A percentile compares a stretch with the other conserved stretches of the same genome.
Evolutionary conservation across 2,113 vertebrate species (phyloP).

Genomic region (Microtus richardsoni): DNA sequence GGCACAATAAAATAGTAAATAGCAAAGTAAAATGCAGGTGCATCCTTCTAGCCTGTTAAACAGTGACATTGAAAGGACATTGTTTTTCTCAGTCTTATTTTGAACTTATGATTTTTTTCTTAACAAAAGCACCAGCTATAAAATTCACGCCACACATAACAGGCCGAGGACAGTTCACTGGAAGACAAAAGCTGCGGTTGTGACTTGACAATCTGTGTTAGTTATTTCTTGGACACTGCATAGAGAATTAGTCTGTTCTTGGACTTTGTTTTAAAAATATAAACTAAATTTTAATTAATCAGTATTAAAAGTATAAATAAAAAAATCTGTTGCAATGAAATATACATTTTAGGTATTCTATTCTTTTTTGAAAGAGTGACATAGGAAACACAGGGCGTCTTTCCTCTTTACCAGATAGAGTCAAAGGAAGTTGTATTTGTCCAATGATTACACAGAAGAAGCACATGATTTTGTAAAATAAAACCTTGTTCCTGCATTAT

Average conservation of each 20-base stretch:
- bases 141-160: slow-evolving; percentile 38
- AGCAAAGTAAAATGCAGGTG: slow-evolving; percentile 43
- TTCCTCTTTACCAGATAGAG: not conserved
- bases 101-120: slow-evolving; percentile 18
- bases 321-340: not conserved
- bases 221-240: not conserved
- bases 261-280: slow-evolving; percentile 1
- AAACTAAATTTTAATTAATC: not conserved
- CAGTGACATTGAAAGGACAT: slow-evolving; percentile 64
- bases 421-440: not conserved
- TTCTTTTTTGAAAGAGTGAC: not conserved
- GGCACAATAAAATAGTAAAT: slow-evolving; percentile 63
- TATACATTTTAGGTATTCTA: not conserved
- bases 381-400: not conserved
- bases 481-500: not conserved
- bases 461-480: not conserved
- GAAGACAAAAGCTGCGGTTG: not conserved
- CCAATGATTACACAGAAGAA: not conserved
- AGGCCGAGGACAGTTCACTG: slow-evolving; percentile 44
- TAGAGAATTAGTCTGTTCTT: not conserved
- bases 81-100: slow-evolving; percentile 31
- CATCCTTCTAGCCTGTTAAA: slow-evolving; percentile 22
- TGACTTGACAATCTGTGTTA: not conserved
- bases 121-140: slow-evolving; percentile 22
- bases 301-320: slow-evolving; percentile 1